phyloP scores from a whole-genome alignment of 2,888 invertebrate species.

The Sthenelais limicola region DNA sequence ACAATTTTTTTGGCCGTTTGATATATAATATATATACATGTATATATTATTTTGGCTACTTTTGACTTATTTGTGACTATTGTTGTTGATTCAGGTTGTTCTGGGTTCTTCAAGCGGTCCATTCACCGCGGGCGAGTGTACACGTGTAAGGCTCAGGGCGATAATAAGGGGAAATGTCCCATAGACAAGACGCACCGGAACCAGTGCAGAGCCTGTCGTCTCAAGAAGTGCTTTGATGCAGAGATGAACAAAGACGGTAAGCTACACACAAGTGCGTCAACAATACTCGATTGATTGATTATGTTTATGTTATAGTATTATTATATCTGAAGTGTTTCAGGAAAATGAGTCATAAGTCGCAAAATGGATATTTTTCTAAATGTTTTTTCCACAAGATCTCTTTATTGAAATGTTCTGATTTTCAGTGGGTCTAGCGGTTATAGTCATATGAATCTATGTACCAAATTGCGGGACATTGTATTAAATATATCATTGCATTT shows the following conservation, averaged over 20 bases:
- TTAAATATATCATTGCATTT: too few relatives aligned
- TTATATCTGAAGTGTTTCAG: too few relatives aligned
- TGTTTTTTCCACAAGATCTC: too few relatives aligned
- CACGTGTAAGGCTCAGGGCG: constrained; percentile 91
- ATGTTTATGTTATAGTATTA: too few relatives aligned
- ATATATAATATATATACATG: neutral
- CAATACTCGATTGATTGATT: too few relatives aligned
- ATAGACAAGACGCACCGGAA: constrained; percentile 97
- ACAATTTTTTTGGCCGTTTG: neutral
- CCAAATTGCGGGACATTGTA: too few relatives aligned
- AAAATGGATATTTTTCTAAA: too few relatives aligned
- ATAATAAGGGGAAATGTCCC: constrained; percentile 86
- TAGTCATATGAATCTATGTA: too few relatives aligned
- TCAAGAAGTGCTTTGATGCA: constrained; percentile 89
- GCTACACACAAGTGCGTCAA: too few relatives aligned
- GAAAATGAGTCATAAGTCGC: too few relatives aligned
- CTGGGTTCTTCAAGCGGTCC: constrained; percentile 80
- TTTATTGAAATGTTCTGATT: too few relatives aligned
- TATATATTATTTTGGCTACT: neutral
- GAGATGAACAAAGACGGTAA: constrained; percentile 98
- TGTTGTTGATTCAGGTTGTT: constrained; percentile 61
- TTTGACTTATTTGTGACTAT: neutral
- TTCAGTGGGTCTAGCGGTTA: too few relatives aligned
- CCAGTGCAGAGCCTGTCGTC: constrained; percentile 94
- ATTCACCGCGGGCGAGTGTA: constrained; percentile 93